A percentile compares a stretch with the other conserved stretches of the same genome.
Evolutionary conservation across 2,113 vertebrate species (phyloP).

Genomic region (Pelobates fuscus): DNA sequence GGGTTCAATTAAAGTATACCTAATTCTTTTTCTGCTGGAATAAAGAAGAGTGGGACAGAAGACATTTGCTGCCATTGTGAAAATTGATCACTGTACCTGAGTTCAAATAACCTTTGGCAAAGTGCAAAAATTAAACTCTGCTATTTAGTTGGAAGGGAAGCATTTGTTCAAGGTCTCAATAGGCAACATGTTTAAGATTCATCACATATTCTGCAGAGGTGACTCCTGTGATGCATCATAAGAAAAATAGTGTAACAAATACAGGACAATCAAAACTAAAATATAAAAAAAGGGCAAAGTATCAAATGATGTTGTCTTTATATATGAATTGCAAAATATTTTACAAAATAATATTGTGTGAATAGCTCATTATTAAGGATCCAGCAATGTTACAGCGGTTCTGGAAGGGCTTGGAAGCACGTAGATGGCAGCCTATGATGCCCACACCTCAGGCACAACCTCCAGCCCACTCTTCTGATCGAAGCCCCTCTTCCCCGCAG

Average conservation of each 20-base stretch:
- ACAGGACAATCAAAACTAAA: too few relatives aligned
- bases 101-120: conserved; percentile 14
- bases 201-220: not conserved
- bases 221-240: not conserved
- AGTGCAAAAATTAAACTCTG: not conserved
- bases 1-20: conserved; percentile 29
- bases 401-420: too few relatives aligned
- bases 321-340: too few relatives aligned
- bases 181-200: not conserved
- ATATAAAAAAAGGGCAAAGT: too few relatives aligned
- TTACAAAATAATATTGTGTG: too few relatives aligned
- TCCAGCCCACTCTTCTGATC: too few relatives aligned
- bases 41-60: conserved; percentile 6
- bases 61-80: not conserved
- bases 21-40: conserved; percentile 17
- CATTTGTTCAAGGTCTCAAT: not conserved
- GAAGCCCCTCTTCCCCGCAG: too few relatives aligned
- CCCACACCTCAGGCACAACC: too few relatives aligned
- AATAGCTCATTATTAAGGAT: too few relatives aligned
- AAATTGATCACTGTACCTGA: not conserved
- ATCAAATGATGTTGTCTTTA: too few relatives aligned
- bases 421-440: too few relatives aligned
- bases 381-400: too few relatives aligned
- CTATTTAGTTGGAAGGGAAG: not conserved
- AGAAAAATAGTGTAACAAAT: not conserved